A percentile compares a stretch with the other conserved stretches of the same genome.
These are phyloP conservation scores for Aspidiotus rigidus DNA, from an alignment of 2,888 invertebrate genomes.

Conservation along the genomic window DNA sequence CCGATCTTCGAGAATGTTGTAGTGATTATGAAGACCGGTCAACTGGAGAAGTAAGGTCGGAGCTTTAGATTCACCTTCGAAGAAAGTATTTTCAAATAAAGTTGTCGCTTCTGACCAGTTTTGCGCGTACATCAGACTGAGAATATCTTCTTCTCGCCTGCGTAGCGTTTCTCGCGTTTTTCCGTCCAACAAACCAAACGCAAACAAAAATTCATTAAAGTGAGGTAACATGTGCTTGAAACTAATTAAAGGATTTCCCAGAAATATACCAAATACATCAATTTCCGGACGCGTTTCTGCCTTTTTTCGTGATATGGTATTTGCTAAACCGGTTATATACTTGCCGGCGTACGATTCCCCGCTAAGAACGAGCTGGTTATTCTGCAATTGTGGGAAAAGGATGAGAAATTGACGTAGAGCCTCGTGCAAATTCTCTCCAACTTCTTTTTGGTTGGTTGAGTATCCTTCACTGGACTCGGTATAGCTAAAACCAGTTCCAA, in stretches of 20 bases:
- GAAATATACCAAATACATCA: constrained; percentile 48
- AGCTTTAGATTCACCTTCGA: constrained; percentile 27
- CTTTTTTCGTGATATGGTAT: constrained; percentile 49
- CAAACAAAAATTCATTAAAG: constrained; percentile 48
- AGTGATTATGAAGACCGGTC: constrained; percentile 36
- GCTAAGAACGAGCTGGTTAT: constrained; percentile 51
- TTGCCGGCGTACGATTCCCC: constrained; percentile 58
- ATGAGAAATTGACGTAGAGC: constrained; percentile 52
- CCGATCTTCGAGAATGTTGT: constrained; percentile 35
- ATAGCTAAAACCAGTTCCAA: constrained; percentile 57
- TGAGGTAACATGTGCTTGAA: constrained; percentile 47
- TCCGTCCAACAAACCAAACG: constrained; percentile 46
- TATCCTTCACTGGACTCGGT: constrained; percentile 50
- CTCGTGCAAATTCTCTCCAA: constrained; percentile 50
- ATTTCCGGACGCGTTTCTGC: constrained; percentile 40
- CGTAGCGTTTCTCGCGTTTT: constrained; percentile 38
- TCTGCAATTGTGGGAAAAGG: constrained; percentile 49
- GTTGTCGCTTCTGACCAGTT: constrained; percentile 41
- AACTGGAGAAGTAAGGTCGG: constrained; percentile 19
- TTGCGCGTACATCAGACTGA: constrained; percentile 39
- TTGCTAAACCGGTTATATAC: constrained; percentile 48
- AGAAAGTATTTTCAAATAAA: constrained; percentile 38
- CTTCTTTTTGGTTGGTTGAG: constrained; percentile 49
- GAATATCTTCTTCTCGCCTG: constrained; percentile 37
- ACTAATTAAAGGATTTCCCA: constrained; percentile 50